A percentile compares a stretch with the other conserved stretches of the same genome.
Evolutionary conservation across 2,888 invertebrate species (phyloP).

Genomic region (Lathronympha strigana): DNA sequence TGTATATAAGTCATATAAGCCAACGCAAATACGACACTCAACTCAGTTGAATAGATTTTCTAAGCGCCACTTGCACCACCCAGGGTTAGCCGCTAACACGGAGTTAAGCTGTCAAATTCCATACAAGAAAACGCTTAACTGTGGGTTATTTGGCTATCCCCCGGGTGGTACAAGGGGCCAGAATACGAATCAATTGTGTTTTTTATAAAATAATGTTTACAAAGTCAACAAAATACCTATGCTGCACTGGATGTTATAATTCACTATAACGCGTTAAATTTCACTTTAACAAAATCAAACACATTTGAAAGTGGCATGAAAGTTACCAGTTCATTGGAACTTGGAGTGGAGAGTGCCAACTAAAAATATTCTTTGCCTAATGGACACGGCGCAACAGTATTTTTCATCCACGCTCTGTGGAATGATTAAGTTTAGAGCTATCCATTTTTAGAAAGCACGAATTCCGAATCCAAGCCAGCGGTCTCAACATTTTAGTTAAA

Average conservation of each 20-base stretch:
- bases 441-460: conserved; percentile 69
- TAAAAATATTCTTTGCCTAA: conserved; percentile 75
- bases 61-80: too few relatives aligned
- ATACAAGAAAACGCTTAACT: too few relatives aligned
- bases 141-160: too few relatives aligned
- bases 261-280: conserved; percentile 7
- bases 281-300: conserved; percentile 47
- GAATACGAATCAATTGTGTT: neutral
- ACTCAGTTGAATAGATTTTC: too few relatives aligned
- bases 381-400: conserved; percentile 72
- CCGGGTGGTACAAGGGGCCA: too few relatives aligned
- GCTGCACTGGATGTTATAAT: too few relatives aligned
- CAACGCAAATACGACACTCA: too few relatives aligned
- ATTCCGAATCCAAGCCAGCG: conserved; percentile 52
- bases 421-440: conserved; percentile 74
- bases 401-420: conserved; percentile 68
- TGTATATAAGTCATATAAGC: too few relatives aligned
- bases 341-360: conserved; percentile 59
- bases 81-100: too few relatives aligned
- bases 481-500: conserved; percentile 48
- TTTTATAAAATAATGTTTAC: neutral
- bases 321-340: conserved; percentile 46
- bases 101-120: too few relatives aligned
- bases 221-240: neutral
- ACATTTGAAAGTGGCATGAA: conserved; percentile 55